Percentiles rank a stretch among this genome's conserved stretches.
Conservation (phyloP, 1,140 invertebrate genomes). For the Solen grandis region DNA sequence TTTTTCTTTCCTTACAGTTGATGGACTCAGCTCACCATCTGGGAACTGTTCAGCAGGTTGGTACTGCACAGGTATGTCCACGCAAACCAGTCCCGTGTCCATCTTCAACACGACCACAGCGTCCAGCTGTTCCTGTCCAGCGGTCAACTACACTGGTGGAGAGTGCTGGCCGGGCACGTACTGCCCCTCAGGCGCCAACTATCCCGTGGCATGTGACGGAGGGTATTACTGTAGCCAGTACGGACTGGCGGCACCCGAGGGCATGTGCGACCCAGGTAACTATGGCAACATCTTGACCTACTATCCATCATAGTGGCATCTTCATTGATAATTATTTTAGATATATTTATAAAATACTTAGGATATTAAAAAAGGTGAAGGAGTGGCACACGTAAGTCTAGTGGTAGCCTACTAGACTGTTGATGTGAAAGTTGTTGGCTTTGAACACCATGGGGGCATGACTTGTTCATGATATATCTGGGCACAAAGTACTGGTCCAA, state of each 20-base stretch:
- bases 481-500: too few relatives aligned
- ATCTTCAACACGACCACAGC: conserved; percentile 65
- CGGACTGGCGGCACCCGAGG: conserved; percentile 69
- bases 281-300: too few relatives aligned
- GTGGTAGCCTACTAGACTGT: too few relatives aligned
- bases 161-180: conserved; percentile 78
- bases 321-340: too few relatives aligned
- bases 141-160: conserved; percentile 76
- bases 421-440: too few relatives aligned
- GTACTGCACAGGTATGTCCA: conserved; percentile 77
- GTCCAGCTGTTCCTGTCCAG: conserved; percentile 72
- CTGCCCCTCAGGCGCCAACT: conserved; percentile 70
- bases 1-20: conserved; percentile 68
- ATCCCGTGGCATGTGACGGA: conserved; percentile 71
- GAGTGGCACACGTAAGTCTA: too few relatives aligned
- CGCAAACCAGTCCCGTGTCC: conserved; percentile 65
- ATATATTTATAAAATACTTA: too few relatives aligned
- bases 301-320: too few relatives aligned
- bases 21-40: conserved; percentile 69
- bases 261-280: conserved; percentile 71
- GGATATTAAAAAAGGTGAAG: too few relatives aligned
- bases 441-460: too few relatives aligned
- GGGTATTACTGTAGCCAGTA: conserved; percentile 72
- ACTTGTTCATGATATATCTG: too few relatives aligned
- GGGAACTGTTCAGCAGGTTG: conserved; percentile 76